Evolutionary conservation across 37 sponge, comb jelly and placozoan genomes (phyloP).

Genomic region (Crambe crambe): DNA sequence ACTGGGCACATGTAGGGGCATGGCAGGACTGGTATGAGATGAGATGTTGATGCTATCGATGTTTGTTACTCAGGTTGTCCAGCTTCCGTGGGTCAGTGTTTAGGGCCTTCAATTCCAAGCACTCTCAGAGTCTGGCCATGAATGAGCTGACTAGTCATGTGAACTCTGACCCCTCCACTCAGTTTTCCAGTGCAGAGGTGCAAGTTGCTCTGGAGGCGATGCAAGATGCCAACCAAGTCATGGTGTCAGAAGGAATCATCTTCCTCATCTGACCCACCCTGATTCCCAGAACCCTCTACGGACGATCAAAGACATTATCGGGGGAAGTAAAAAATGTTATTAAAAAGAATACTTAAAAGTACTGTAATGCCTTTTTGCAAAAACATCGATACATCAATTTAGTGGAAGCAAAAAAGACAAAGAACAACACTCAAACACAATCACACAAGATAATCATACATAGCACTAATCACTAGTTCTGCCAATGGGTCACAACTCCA

Average conservation of each 20-base stretch:
- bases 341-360: neutral
- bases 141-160: conserved; percentile 34
- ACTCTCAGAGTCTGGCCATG: conserved; percentile 77
- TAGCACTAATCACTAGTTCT: neutral
- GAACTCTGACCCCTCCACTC: conserved; percentile 41
- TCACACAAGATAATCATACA: neutral
- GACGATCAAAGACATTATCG: neutral
- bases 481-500: neutral
- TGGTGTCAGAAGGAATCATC: conserved; percentile 86
- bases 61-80: conserved; percentile 38
- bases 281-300: neutral
- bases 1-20: neutral
- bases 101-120: conserved; percentile 58
- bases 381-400: too few species aligned
- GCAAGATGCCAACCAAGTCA: conserved; percentile 94
- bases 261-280: conserved; percentile 64
- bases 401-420: too few species aligned
- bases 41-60: too few species aligned
- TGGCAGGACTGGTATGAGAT: too few species aligned
- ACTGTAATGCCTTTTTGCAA: too few species aligned
- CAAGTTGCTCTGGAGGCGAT: conserved; percentile 66
- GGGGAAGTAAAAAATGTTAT: too few species aligned
- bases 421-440: too few species aligned
- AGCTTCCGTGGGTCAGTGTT: conserved; percentile 57
- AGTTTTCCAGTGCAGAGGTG: conserved; percentile 70